Evolutionary conservation across 2,113 vertebrate species (phyloP).

Genomic region (Asarcornis scutulata): DNA sequence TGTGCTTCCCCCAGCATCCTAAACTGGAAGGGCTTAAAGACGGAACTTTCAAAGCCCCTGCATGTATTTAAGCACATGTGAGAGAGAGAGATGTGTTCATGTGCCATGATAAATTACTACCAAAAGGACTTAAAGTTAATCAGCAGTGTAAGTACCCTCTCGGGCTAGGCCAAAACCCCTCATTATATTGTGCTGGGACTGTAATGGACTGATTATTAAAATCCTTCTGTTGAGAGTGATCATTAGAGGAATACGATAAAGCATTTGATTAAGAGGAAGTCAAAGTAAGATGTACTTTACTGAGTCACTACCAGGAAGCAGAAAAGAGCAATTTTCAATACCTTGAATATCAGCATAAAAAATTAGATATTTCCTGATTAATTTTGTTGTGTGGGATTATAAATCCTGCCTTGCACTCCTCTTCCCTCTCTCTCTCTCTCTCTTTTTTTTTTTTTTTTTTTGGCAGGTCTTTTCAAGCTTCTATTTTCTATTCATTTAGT

Average conservation of each 20-base stretch:
- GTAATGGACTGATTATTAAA: background rate
- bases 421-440: too few relatives aligned
- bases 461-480: constrained; percentile 5
- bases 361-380: background rate
- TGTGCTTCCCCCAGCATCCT: background rate
- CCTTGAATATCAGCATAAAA: background rate
- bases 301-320: background rate
- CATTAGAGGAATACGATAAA: background rate
- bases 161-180: background rate
- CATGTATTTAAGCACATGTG: background rate
- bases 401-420: background rate
- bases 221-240: background rate
- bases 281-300: background rate
- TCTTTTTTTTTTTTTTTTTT: background rate
- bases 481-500: constrained; percentile 51
- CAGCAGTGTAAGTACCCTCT: background rate
- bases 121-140: background rate
- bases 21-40: background rate
- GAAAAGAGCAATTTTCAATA: constrained; percentile 7
- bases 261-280: background rate
- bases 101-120: background rate
- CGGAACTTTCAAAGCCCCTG: background rate
- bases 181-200: background rate
- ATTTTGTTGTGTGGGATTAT: constrained; percentile 27
- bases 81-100: background rate